A percentile compares a stretch with the other conserved stretches of the same genome.
phyloP scores from a whole-genome alignment of 1,140 invertebrate species.

The Zaprionus davidi region DNA sequence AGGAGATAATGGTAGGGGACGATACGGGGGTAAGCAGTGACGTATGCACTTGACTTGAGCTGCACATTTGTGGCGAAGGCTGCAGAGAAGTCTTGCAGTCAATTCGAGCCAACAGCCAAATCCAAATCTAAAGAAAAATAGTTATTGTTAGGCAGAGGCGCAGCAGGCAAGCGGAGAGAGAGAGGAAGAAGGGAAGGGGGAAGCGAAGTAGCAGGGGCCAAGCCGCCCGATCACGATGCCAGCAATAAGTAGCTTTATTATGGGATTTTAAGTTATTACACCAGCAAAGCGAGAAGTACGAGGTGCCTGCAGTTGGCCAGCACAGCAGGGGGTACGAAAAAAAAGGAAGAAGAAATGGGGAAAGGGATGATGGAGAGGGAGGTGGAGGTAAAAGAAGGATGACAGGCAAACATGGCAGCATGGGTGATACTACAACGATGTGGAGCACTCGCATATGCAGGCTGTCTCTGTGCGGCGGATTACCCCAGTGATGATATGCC shows the following conservation, averaged over 20 bases:
- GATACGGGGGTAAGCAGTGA: conserved; percentile 48
- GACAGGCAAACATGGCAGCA: conserved; percentile 2
- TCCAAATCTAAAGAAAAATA: conserved; percentile 72
- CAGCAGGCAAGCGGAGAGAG: neutral
- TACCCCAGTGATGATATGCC: conserved; percentile 4
- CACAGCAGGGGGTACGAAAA: neutral
- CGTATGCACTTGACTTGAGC: conserved; percentile 74
- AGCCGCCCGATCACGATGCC: conserved; percentile 20
- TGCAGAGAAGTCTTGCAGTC: conserved; percentile 53
- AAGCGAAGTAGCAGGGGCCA: conserved; percentile 1
- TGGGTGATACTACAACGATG: conserved; percentile 1
- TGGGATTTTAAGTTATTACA: conserved; percentile 79
- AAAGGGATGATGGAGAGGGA: neutral
- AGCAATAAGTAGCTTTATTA: conserved; percentile 77
- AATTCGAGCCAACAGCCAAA: conserved; percentile 60
- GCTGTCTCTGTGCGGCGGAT: neutral
- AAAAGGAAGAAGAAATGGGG: neutral
- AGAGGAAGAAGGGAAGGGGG: neutral
- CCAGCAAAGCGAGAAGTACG: conserved; percentile 24
- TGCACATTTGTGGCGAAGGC: conserved; percentile 62
- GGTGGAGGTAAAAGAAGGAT: conserved; percentile 1
- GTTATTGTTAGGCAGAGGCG: conserved; percentile 61
- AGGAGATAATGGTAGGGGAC: conserved; percentile 15
- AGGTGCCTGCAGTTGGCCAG: neutral
- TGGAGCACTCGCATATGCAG: conserved; percentile 7